phyloP scores from a whole-genome alignment of 2,113 vertebrate species.

The Bubo blakistoni region DNA sequence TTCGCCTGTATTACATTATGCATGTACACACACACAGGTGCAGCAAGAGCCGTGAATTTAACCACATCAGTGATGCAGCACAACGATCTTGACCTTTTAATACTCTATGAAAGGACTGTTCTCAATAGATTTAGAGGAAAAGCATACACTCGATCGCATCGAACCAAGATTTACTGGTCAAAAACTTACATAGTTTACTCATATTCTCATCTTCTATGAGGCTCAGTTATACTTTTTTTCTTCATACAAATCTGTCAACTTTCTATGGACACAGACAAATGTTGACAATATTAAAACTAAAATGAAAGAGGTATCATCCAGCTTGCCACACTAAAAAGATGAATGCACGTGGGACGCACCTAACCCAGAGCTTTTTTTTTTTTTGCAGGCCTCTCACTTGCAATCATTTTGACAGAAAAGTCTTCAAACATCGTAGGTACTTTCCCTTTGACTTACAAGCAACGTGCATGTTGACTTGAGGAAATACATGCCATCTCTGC shows the following conservation, averaged over 20 bases:
- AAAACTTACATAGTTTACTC: not conserved
- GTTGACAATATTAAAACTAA: not conserved
- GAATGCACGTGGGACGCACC: not conserved
- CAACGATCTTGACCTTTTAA: not conserved
- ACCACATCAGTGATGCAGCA: not conserved
- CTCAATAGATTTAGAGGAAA: not conserved
- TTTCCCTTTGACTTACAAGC: not conserved
- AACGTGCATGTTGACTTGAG: not conserved
- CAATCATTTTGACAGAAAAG: not conserved
- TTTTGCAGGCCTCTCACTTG: not conserved
- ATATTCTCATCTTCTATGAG: not conserved
- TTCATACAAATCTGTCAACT: not conserved
- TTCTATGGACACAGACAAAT: not conserved
- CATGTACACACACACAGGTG: not conserved
- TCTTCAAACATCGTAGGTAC: not conserved
- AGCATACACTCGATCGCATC: accelerated
- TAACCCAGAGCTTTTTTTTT: not conserved
- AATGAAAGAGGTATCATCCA: not conserved
- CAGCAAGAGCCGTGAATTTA: not conserved
- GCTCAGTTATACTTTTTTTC: not conserved
- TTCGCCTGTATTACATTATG: not conserved
- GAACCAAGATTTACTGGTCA: not conserved
- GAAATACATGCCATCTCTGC: not conserved
- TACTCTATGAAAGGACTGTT: not conserved
- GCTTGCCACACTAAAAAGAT: not conserved